These are phyloP conservation scores for Chionoecetes opilio DNA, from an alignment of 1,140 invertebrate genomes.

Conservation along the genomic window DNA sequence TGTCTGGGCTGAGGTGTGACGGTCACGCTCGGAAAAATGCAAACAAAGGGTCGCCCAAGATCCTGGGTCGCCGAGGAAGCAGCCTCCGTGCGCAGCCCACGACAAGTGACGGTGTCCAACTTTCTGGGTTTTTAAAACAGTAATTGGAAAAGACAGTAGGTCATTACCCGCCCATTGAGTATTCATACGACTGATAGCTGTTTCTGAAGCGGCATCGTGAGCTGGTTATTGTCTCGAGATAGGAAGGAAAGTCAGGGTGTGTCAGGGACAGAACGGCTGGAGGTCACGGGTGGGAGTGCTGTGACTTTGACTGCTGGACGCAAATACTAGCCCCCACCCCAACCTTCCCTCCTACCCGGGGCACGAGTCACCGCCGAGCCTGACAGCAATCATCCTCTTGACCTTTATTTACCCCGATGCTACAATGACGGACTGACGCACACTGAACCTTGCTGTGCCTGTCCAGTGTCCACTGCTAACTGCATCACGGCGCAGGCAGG, in stretches of 20 bases:
- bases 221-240: neutral
- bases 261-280: neutral
- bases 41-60: constrained; percentile 48
- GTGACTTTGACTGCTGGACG: neutral
- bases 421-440: neutral
- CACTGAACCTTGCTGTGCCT: no score
- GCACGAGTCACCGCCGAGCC: neutral
- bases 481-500: neutral
- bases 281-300: neutral
- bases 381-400: constrained; percentile 12
- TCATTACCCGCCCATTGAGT: neutral
- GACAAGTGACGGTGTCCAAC: no score
- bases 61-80: no score
- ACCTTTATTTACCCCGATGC: neutral
- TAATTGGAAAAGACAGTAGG: neutral
- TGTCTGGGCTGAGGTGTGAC: constrained; percentile 27
- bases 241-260: neutral
- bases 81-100: neutral
- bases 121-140: no score
- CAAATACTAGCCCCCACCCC: neutral
- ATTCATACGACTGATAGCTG: neutral
- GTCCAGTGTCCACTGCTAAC: neutral
- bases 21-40: constrained; percentile 52
- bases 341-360: no score
- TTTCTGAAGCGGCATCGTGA: neutral